Evolutionary conservation across 2,113 vertebrate species (phyloP).

Genomic region (Tyrannus savana): DNA sequence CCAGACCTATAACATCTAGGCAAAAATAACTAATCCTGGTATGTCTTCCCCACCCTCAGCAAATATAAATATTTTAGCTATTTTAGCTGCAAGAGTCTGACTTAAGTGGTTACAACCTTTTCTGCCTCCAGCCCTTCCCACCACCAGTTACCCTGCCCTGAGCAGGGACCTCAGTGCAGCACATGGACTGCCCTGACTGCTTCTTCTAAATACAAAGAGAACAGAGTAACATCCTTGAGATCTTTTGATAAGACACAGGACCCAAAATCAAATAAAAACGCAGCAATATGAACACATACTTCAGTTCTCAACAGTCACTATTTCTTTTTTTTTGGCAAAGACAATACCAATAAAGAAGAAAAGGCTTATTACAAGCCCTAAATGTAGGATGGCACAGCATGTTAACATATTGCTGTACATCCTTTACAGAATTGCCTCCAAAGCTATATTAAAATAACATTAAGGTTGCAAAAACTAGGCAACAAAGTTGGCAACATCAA

Average conservation of each 20-base stretch:
- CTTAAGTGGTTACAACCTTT: neutral
- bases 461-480: slow-evolving; percentile 63
- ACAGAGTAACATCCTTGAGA: neutral
- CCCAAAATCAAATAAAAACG: neutral
- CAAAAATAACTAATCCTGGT: neutral
- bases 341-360: neutral
- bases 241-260: neutral
- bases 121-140: neutral
- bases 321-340: slow-evolving; percentile 53
- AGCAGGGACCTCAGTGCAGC: neutral
- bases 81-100: neutral
- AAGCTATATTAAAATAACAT: slow-evolving; percentile 56
- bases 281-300: neutral
- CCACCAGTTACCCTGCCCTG: neutral
- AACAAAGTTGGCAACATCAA: slow-evolving; percentile 61
- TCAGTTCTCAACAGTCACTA: slow-evolving; percentile 19
- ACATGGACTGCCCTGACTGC: neutral
- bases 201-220: neutral
- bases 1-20: neutral
- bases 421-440: slow-evolving; percentile 55
- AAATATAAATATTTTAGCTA: slow-evolving; percentile 30
- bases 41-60: neutral
- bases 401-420: slow-evolving; percentile 66
- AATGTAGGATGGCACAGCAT: slow-evolving; percentile 65
- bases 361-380: slow-evolving; percentile 52